Evolutionary conservation across 2,888 invertebrate species (phyloP).

Genomic region (Tinea semifulvella): DNA sequence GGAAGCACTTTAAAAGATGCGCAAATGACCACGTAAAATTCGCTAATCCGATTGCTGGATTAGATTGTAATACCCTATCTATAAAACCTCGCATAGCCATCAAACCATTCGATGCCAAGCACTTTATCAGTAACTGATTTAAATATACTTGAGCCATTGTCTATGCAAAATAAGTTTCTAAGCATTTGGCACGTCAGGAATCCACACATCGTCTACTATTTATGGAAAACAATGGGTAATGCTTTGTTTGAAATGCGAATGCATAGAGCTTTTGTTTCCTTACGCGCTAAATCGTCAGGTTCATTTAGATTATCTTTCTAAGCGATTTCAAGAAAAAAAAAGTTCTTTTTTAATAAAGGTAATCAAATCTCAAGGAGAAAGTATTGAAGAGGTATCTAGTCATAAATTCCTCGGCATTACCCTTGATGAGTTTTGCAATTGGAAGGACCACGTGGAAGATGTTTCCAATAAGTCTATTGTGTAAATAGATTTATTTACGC

Average conservation of each 20-base stretch:
- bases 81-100: not conserved
- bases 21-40: too few species aligned
- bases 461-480: too few species aligned
- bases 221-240: conserved; percentile 13
- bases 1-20: too few species aligned
- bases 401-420: too few species aligned
- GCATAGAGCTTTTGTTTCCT: not conserved
- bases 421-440: too few species aligned
- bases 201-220: conserved; percentile 21
- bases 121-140: conserved; percentile 8
- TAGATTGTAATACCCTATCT: not conserved
- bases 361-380: too few species aligned
- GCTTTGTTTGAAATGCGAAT: conserved; percentile 11
- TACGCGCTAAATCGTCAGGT: conserved; percentile 2
- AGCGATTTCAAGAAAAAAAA: too few species aligned
- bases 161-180: conserved; percentile 9
- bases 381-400: too few species aligned
- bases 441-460: too few species aligned
- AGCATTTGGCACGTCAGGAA: conserved; percentile 37
- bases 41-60: too few species aligned
- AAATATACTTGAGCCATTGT: conserved; percentile 13
- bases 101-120: conserved; percentile 3
- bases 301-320: conserved; percentile 4
- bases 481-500: too few species aligned
- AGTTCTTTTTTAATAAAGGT: too few species aligned